These are phyloP conservation scores for Ophiodon elongatus DNA, from an alignment of 2,113 vertebrate genomes.

Conservation along the genomic window DNA sequence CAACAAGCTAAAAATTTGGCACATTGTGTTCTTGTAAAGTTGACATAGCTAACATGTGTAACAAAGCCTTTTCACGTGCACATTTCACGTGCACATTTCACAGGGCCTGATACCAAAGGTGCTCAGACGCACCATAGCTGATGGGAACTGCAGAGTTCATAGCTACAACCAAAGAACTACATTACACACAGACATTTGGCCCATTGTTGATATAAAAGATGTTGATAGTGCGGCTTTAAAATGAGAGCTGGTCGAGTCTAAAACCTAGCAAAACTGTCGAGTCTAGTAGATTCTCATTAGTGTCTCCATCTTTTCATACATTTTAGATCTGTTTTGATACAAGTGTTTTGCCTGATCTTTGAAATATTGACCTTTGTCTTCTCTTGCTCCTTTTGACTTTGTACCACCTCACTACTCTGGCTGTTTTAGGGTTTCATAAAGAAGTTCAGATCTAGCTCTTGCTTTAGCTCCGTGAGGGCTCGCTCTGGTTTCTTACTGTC, in stretches of 20 bases:
- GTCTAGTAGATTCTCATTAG: neutral
- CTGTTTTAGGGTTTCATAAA: neutral
- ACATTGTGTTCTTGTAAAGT: neutral
- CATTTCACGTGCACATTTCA: neutral
- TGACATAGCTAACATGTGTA: neutral
- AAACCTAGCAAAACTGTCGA: neutral
- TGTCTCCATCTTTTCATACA: neutral
- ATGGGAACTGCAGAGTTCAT: neutral
- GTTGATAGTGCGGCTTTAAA: neutral
- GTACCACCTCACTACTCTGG: neutral
- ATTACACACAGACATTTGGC: neutral
- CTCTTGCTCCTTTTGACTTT: constrained; percentile 12
- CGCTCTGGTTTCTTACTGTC: constrained; percentile 93
- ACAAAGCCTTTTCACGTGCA: neutral
- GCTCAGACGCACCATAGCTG: neutral
- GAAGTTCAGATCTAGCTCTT: neutral
- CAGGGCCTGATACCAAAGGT: neutral
- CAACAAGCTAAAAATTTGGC: neutral
- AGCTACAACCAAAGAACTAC: neutral
- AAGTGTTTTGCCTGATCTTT: neutral
- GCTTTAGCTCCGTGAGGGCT: constrained; percentile 22
- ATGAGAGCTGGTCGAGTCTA: constrained; percentile 1
- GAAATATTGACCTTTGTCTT: neutral
- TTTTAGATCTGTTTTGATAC: neutral
- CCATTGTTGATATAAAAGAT: neutral